Conservation (phyloP, 1,140 invertebrate species). For the Trachymyrmex cornetzi region DNA sequence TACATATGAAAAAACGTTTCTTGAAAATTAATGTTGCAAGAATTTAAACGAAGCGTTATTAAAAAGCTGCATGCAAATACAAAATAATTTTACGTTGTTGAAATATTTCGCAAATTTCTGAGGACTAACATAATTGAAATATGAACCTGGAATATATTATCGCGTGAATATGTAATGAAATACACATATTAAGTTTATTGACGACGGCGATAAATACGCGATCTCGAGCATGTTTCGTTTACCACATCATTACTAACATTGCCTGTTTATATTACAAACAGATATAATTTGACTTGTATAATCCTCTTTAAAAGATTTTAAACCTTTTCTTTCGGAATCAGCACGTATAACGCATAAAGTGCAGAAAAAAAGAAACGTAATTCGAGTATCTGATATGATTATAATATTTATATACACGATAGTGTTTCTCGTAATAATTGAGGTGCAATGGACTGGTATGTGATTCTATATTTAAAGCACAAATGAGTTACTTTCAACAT, state of each 20-base stretch:
- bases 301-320: constrained; percentile 43
- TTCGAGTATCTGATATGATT: constrained; percentile 65
- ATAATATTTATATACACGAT: constrained; percentile 78
- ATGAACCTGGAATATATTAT: constrained; percentile 7
- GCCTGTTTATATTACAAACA: constrained; percentile 21
- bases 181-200: background rate
- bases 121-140: constrained; percentile 31
- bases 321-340: constrained; percentile 34
- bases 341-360: constrained; percentile 31
- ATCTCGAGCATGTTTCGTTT: constrained; percentile 24
- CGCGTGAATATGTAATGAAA: background rate
- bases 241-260: constrained; percentile 17
- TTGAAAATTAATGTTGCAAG: constrained; percentile 24
- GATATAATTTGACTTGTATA: constrained; percentile 40
- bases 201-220: background rate
- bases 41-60: constrained; percentile 11
- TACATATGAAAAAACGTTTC: constrained; percentile 31
- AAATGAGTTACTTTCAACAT: constrained; percentile 82
- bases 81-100: constrained; percentile 22
- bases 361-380: constrained; percentile 45
- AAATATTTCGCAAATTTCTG: constrained; percentile 19
- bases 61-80: background rate
- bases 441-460: constrained; percentile 83
- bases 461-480: constrained; percentile 86
- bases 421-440: constrained; percentile 68